These are phyloP conservation scores for Zaprionus tsacasi DNA, from an alignment of 1,140 invertebrate genomes.

Conservation along the genomic window DNA sequence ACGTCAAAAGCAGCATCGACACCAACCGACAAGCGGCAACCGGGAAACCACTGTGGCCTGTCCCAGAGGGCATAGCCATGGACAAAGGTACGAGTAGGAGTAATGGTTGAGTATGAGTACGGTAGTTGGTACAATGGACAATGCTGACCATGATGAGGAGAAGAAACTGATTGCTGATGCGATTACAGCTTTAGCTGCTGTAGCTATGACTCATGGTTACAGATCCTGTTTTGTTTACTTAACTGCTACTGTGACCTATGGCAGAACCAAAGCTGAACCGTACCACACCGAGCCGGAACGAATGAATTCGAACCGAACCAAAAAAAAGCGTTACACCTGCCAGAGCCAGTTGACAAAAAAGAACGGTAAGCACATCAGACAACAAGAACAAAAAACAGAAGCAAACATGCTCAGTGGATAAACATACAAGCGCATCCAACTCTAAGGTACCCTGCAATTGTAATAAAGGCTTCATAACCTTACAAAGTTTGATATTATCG, in stretches of 20 bases:
- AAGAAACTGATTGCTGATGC: slow-evolving; percentile 28
- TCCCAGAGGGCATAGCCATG: background rate
- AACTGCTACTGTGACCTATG: slow-evolving; percentile 35
- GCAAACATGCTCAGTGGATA: background rate
- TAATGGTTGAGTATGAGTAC: no score
- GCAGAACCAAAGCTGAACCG: slow-evolving; percentile 14
- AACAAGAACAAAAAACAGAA: slow-evolving; percentile 9
- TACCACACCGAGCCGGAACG: background rate
- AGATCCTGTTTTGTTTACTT: slow-evolving; percentile 51
- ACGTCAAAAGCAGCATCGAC: slow-evolving; percentile 57
- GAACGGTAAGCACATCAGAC: slow-evolving; percentile 16
- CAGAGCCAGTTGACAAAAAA: background rate
- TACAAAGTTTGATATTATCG: no score
- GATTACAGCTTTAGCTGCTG: slow-evolving; percentile 17
- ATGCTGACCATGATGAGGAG: slow-evolving; percentile 41
- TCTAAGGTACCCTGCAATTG: background rate
- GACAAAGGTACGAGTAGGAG: background rate
- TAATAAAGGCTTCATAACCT: no score
- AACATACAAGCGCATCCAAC: background rate
- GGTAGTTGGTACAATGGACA: slow-evolving; percentile 13
- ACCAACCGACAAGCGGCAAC: slow-evolving; percentile 12
- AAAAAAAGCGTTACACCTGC: slow-evolving; percentile 6
- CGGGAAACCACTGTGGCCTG: slow-evolving; percentile 5
- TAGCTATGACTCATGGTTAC: background rate
- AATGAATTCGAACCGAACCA: background rate